Percentiles rank a stretch among this genome's conserved stretches.
Evolutionary conservation across 2,888 invertebrate genomes (phyloP).

Genomic region (Desoria tigrina): DNA sequence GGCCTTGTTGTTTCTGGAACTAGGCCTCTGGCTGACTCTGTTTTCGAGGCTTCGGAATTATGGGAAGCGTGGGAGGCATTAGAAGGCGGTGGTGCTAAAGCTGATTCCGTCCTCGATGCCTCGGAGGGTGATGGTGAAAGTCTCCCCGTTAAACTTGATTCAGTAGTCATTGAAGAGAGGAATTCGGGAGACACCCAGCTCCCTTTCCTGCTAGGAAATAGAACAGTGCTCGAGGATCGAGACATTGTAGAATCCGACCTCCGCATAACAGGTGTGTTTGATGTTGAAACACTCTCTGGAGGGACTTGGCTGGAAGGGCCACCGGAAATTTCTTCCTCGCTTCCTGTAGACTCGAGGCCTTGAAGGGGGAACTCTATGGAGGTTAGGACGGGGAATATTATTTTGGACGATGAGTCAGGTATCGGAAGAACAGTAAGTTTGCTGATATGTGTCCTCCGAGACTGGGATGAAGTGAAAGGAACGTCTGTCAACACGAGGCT

Average conservation of each 20-base stretch:
- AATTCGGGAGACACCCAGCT: conserved; percentile 43
- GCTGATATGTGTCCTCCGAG: not conserved
- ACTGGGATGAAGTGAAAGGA: not conserved
- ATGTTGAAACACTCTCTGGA: conserved; percentile 41
- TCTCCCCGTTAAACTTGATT: conserved; percentile 37
- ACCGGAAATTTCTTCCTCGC: conserved; percentile 19
- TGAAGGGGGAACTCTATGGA: conserved; percentile 1
- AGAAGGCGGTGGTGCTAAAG: conserved; percentile 46
- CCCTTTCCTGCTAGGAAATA: conserved; percentile 36
- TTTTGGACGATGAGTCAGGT: not conserved
- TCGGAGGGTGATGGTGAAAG: conserved; percentile 49
- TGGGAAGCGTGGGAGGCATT: conserved; percentile 51
- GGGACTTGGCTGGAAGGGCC: conserved; percentile 22
- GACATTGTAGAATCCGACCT: conserved; percentile 39
- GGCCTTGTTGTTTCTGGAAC: not conserved
- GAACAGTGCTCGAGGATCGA: conserved; percentile 39
- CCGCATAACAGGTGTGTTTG: conserved; percentile 49
- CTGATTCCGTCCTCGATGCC: conserved; percentile 49
- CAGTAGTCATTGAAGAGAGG: conserved; percentile 29
- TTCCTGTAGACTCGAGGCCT: conserved; percentile 21
- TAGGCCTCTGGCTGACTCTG: conserved; percentile 44
- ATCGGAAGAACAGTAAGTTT: conserved; percentile 1
- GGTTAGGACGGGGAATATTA: conserved; percentile 5
- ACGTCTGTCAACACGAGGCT: not conserved
- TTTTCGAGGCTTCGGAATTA: conserved; percentile 49